These are phyloP conservation scores for Eremobia ochroleuca DNA, from an alignment of 2,888 invertebrate genomes.

Conservation along the genomic window DNA sequence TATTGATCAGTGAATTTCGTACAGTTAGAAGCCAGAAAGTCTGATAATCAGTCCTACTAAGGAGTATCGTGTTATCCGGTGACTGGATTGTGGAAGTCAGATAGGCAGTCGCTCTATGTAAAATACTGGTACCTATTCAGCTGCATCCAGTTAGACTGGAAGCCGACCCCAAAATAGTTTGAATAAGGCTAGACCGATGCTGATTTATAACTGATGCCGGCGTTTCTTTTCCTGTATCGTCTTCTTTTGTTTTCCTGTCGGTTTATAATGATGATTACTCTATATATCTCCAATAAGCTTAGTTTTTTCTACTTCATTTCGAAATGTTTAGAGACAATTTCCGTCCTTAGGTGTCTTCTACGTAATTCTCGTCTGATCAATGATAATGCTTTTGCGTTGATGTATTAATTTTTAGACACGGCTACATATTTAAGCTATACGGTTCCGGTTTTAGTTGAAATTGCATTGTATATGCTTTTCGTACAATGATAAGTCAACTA, in stretches of 20 bases:
- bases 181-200: background rate
- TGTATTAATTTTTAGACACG: background rate
- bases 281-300: background rate
- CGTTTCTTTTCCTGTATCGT: accelerated
- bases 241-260: background rate
- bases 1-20: background rate
- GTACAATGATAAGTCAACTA: no score
- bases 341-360: conserved; percentile 1
- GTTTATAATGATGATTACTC: background rate
- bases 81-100: background rate
- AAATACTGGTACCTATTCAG: background rate
- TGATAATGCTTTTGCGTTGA: background rate
- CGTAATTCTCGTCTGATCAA: background rate
- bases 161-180: background rate
- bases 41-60: background rate
- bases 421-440: no score
- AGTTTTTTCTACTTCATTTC: background rate
- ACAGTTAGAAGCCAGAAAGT: background rate
- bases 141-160: background rate
- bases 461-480: no score
- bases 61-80: background rate
- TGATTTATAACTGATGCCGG: background rate
- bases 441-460: no score
- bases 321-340: background rate
- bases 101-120: background rate